Conservation (phyloP, 1,140 invertebrate species). For the Cryptotermes secundus region DNA sequence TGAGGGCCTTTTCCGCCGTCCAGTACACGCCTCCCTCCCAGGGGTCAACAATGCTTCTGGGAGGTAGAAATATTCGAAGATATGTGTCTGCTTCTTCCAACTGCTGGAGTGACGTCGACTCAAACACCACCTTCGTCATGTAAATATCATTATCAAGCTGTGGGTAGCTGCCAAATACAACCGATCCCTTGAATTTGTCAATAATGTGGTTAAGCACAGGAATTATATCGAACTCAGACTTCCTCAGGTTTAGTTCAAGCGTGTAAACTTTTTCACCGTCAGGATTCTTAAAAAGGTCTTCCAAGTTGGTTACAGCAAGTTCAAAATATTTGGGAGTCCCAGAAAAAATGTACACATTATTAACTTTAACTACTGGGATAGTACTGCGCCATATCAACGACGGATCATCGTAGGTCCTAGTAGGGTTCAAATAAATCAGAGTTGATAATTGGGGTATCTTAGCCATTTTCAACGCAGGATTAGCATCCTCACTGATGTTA, state of each 20-base stretch:
- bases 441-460: constrained; percentile 46
- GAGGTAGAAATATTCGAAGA: constrained; percentile 11
- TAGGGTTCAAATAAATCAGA: constrained; percentile 30
- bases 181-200: constrained; percentile 51
- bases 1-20: not conserved
- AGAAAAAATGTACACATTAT: constrained; percentile 78
- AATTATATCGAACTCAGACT: constrained; percentile 59
- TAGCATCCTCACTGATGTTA: constrained; percentile 34
- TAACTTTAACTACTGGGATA: constrained; percentile 66
- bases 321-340: constrained; percentile 70
- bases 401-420: not conserved
- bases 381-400: constrained; percentile 31
- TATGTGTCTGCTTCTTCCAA: constrained; percentile 23
- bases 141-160: constrained; percentile 50
- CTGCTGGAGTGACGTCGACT: constrained; percentile 42
- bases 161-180: constrained; percentile 70
- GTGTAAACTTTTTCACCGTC: constrained; percentile 45
- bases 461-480: constrained; percentile 54
- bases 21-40: not conserved
- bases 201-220: constrained; percentile 55
- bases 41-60: not conserved
- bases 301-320: constrained; percentile 54
- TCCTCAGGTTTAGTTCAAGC: constrained; percentile 53
- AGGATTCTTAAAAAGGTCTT: constrained; percentile 40
- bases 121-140: constrained; percentile 52